Percentiles rank a stretch among this genome's conserved stretches.
Evolutionary conservation across 2,888 invertebrate genomes (phyloP).

Genomic region (Neoascia interrupta): DNA sequence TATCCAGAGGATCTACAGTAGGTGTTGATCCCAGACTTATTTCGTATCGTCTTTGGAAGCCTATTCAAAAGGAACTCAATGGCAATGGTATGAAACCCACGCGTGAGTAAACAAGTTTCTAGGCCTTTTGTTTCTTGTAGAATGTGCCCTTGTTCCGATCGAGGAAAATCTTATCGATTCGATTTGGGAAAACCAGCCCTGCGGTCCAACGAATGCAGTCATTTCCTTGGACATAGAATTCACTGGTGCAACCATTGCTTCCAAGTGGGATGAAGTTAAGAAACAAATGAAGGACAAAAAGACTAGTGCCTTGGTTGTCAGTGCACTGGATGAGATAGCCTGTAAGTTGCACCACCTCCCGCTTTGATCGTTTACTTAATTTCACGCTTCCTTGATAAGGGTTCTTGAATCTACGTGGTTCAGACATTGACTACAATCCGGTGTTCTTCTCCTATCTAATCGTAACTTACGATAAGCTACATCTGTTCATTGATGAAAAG

Average conservation of each 20-base stretch:
- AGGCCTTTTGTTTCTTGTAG: constrained; percentile 53
- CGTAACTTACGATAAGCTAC: constrained; percentile 82
- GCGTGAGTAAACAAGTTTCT: not conserved
- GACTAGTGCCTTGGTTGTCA: constrained; percentile 85
- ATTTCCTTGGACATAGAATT: constrained; percentile 80
- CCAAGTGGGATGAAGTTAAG: constrained; percentile 85
- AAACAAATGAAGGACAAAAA: constrained; percentile 84
- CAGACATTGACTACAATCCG: constrained; percentile 95
- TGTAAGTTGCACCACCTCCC: constrained; percentile 81
- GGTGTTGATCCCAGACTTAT: constrained; percentile 87
- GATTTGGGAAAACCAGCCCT: constrained; percentile 84
- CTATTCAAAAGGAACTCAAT: constrained; percentile 82
- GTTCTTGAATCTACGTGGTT: constrained; percentile 93
- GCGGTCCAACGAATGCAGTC: constrained; percentile 81
- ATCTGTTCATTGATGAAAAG: constrained; percentile 83
- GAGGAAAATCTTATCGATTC: constrained; percentile 86
- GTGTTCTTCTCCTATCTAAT: constrained; percentile 90
- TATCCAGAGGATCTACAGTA: constrained; percentile 83
- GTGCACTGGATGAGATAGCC: constrained; percentile 93
- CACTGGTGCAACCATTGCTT: constrained; percentile 83
- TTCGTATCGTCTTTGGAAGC: constrained; percentile 82
- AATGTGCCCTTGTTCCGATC: constrained; percentile 85
- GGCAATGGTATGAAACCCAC: constrained; percentile 73
- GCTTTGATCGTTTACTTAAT: not conserved
- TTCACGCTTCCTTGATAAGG: constrained; percentile 80